These are phyloP conservation scores for Zygogramma bicolorata DNA, from an alignment of 2,888 invertebrate species.

Conservation along the genomic window DNA sequence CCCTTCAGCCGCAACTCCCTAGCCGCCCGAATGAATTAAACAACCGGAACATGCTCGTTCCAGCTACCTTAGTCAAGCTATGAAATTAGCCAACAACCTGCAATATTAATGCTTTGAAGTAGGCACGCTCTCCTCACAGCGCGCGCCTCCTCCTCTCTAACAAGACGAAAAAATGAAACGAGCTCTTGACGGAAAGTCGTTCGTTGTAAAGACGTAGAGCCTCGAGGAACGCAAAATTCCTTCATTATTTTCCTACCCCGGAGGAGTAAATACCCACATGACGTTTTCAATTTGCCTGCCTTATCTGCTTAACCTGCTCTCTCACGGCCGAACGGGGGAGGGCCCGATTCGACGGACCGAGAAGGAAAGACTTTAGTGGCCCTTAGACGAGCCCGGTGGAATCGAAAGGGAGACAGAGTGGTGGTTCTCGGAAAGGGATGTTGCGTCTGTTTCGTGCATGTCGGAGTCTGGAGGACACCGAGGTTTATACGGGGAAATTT, in stretches of 20 bases:
- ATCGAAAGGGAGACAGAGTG: not conserved
- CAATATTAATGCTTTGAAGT: slow-evolving; percentile 5
- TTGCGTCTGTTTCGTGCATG: not conserved
- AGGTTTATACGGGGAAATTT: not conserved
- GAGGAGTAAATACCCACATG: slow-evolving; percentile 43
- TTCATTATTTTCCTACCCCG: slow-evolving; percentile 42
- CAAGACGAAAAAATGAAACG: slow-evolving; percentile 9
- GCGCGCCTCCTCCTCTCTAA: not conserved
- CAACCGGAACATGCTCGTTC: not conserved
- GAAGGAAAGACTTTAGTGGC: slow-evolving; percentile 7
- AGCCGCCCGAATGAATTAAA: slow-evolving; percentile 5
- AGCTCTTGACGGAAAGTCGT: slow-evolving; percentile 12
- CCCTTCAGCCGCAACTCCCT: not conserved
- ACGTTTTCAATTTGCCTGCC: slow-evolving; percentile 44
- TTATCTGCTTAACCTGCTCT: slow-evolving; percentile 42
- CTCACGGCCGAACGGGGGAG: slow-evolving; percentile 7
- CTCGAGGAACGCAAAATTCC: slow-evolving; percentile 29
- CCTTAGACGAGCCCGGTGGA: slow-evolving; percentile 2
- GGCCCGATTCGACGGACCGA: not conserved
- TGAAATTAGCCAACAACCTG: slow-evolving; percentile 5
- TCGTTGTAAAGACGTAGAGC: slow-evolving; percentile 9
- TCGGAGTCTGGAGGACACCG: not conserved
- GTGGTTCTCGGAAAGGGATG: not conserved
- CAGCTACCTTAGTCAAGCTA: not conserved
- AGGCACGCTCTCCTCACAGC: too few relatives aligned